These are phyloP conservation scores for Epirrhoe alternata DNA, from an alignment of 2,888 invertebrate genomes.

Conservation along the genomic window DNA sequence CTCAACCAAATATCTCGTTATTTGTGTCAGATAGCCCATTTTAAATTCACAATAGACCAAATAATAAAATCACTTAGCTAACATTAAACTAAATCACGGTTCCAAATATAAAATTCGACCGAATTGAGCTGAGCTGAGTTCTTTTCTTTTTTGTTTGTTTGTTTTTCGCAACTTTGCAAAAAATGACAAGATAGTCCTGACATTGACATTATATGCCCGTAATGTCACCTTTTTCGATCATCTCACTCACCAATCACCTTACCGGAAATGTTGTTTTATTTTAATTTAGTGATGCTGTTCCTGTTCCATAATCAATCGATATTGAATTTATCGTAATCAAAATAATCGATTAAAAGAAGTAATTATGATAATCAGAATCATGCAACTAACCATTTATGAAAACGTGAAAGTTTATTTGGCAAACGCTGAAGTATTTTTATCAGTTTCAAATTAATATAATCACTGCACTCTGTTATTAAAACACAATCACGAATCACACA, in stretches of 20 bases:
- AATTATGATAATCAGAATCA: slow-evolving; percentile 1
- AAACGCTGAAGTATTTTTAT: slow-evolving; percentile 39
- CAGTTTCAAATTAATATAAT: slow-evolving; percentile 41
- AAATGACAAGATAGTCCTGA: slow-evolving; percentile 19
- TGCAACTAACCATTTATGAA: slow-evolving; percentile 55
- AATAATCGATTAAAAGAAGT: slow-evolving; percentile 1
- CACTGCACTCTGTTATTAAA: slow-evolving; percentile 54
- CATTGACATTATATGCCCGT: too few species aligned
- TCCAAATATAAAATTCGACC: not conserved
- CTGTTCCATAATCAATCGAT: not conserved
- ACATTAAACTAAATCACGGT: not conserved
- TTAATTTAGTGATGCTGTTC: not conserved
- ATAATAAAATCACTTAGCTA: not conserved
- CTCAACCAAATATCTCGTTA: slow-evolving; percentile 24
- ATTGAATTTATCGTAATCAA: not conserved
- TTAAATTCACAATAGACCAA: not conserved
- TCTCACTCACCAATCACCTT: too few species aligned
- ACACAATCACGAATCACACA: slow-evolving; percentile 64
- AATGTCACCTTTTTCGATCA: too few species aligned
- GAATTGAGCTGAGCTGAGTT: too few species aligned
- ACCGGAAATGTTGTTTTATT: slow-evolving; percentile 10
- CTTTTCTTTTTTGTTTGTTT: not conserved
- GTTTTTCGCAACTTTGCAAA: slow-evolving; percentile 6
- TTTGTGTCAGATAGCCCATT: slow-evolving; percentile 21
- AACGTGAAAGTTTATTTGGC: slow-evolving; percentile 29